Conservation (phyloP, 2,113 vertebrate genomes). For the Puntigrus tetrazona region DNA sequence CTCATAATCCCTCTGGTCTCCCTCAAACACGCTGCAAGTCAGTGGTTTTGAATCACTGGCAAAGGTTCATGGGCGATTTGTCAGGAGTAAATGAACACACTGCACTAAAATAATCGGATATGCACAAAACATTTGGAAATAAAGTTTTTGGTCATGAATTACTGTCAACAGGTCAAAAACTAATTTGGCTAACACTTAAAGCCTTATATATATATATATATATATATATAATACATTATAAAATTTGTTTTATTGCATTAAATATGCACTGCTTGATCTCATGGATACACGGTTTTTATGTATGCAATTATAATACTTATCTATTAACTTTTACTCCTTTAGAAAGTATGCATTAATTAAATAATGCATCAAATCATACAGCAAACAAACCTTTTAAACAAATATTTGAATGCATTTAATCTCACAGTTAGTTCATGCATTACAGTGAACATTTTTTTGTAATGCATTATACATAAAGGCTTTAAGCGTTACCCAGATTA, state of each 20-base stretch:
- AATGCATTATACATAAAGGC: not conserved
- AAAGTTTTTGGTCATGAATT: not conserved
- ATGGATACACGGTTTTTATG: not conserved
- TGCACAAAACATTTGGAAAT: not conserved
- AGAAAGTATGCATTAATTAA: too few species aligned
- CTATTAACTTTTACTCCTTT: too few species aligned
- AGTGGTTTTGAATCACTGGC: not conserved
- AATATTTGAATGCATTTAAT: not conserved
- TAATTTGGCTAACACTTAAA: not conserved
- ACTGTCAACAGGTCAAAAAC: not conserved
- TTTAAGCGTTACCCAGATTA: not conserved
- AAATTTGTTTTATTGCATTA: not conserved
- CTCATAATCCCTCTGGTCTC: not conserved
- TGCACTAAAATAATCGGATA: not conserved
- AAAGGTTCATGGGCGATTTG: not conserved
- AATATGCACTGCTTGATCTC: not conserved
- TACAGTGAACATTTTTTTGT: not conserved
- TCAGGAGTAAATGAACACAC: constrained; percentile 2
- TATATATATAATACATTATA: not conserved
- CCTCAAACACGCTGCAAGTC: constrained; percentile 2
- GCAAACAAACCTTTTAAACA: not conserved
- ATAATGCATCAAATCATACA: too few species aligned
- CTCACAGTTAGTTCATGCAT: not conserved
- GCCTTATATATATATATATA: too few species aligned
- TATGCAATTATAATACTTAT: too few species aligned